Evolutionary conservation across 1,140 invertebrate species (phyloP).

Genomic region (Plectrocnemia conspersa): DNA sequence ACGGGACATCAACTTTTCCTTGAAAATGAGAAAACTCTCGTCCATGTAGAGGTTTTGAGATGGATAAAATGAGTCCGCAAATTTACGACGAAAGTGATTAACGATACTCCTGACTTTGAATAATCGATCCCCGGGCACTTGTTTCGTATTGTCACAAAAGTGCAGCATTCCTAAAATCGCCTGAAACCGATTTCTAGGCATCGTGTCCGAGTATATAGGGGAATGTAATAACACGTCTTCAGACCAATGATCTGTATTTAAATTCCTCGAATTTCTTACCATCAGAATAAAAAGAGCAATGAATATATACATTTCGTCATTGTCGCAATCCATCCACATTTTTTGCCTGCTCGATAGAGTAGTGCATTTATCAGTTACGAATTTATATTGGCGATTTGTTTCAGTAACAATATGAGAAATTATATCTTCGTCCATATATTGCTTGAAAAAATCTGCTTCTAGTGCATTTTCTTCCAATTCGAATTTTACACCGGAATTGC

Average conservation of each 20-base stretch:
- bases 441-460: not conserved
- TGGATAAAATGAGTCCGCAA: slow-evolving; percentile 23
- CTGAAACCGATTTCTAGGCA: slow-evolving; percentile 16
- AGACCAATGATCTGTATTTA: slow-evolving; percentile 15
- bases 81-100: slow-evolving; percentile 25
- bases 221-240: slow-evolving; percentile 16
- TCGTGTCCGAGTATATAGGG: slow-evolving; percentile 10
- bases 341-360: not conserved
- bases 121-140: slow-evolving; percentile 8
- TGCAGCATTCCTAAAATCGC: slow-evolving; percentile 15
- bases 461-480: not conserved
- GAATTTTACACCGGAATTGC: slow-evolving; percentile 2
- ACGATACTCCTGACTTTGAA: slow-evolving; percentile 24
- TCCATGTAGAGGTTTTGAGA: slow-evolving; percentile 29
- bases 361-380: not conserved
- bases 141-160: slow-evolving; percentile 9
- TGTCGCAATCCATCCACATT: slow-evolving; percentile 1
- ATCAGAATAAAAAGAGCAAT: slow-evolving; percentile 10
- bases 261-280: slow-evolving; percentile 16
- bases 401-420: not conserved
- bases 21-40: slow-evolving; percentile 28
- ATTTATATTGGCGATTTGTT: slow-evolving; percentile 7
- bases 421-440: not conserved
- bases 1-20: slow-evolving; percentile 11
- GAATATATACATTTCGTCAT: slow-evolving; percentile 14